Conservation (phyloP, 2,113 vertebrate genomes). For the Symphodus melops region DNA sequence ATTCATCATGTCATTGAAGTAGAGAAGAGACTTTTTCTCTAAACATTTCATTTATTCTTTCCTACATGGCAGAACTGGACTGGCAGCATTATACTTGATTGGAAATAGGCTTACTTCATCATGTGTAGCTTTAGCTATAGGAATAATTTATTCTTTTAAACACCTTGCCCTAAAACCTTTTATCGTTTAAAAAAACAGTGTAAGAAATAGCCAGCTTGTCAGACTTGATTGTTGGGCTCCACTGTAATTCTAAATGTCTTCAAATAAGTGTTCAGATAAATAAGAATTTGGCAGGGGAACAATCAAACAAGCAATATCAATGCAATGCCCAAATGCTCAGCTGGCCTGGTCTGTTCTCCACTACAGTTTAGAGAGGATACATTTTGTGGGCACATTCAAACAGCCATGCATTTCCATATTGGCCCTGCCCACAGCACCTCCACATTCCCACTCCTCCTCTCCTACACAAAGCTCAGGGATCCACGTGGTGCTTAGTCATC, state of each 20-base stretch:
- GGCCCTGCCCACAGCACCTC: conserved; percentile 32
- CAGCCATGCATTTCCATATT: conserved; percentile 11
- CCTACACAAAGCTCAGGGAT: conserved; percentile 21
- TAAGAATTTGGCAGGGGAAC: neutral
- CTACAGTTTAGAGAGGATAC: conserved; percentile 1
- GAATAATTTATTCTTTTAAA: too few relatives aligned
- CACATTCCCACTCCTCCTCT: conserved; percentile 15
- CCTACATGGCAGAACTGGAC: conserved; percentile 1
- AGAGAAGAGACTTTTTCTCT: neutral
- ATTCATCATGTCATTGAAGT: neutral
- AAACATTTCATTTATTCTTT: neutral
- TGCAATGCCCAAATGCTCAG: neutral
- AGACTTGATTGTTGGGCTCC: neutral
- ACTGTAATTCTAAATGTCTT: neutral
- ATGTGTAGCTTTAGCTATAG: too few relatives aligned
- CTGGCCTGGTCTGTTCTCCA: neutral
- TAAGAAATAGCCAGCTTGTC: too few relatives aligned
- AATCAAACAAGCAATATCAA: conserved; percentile 12
- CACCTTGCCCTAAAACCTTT: too few relatives aligned
- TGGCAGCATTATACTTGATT: neutral
- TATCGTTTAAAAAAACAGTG: too few relatives aligned
- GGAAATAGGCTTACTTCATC: neutral
- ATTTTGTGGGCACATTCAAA: conserved; percentile 13
- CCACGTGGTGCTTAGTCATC: conserved; percentile 70
- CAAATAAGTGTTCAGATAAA: neutral